A percentile compares a stretch with the other conserved stretches of the same genome.
Evolutionary conservation across 2,888 invertebrate species (phyloP).

Genomic region (Gisinianus flammeolus): DNA sequence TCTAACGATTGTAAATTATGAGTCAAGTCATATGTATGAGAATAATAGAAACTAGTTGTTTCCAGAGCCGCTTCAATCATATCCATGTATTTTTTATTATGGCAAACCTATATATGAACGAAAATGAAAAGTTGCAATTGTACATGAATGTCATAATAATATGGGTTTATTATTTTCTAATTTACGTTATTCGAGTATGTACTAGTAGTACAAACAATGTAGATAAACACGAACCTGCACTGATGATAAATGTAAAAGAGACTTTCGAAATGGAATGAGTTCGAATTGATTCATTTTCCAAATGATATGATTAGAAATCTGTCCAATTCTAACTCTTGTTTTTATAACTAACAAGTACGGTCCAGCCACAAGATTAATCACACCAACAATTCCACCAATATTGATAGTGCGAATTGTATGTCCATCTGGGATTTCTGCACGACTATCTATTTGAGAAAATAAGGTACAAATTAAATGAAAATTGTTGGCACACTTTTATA

Average conservation of each 20-base stretch:
- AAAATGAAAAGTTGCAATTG: background rate
- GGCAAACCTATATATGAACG: slow-evolving; percentile 26
- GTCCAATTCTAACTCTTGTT: slow-evolving; percentile 80
- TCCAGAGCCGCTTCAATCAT: slow-evolving; percentile 84
- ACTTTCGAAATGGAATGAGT: slow-evolving; percentile 83
- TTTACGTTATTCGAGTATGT: background rate
- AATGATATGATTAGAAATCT: slow-evolving; percentile 71
- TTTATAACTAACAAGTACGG: slow-evolving; percentile 88
- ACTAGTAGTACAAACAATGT: no score
- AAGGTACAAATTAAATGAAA: background rate
- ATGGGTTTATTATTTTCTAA: background rate
- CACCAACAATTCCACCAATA: slow-evolving; percentile 88
- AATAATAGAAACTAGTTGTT: slow-evolving; percentile 90
- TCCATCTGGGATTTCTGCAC: slow-evolving; percentile 68
- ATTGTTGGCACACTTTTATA: slow-evolving; percentile 64
- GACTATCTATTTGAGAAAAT: background rate
- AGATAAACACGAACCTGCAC: slow-evolving; percentile 76
- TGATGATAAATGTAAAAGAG: slow-evolving; percentile 81
- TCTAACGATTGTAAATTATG: slow-evolving; percentile 88
- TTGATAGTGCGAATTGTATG: slow-evolving; percentile 65
- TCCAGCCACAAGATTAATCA: slow-evolving; percentile 82
- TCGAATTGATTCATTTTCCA: slow-evolving; percentile 81
- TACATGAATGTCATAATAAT: no score
- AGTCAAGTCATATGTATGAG: slow-evolving; percentile 90
- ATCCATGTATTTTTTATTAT: slow-evolving; percentile 78